These are phyloP conservation scores for Tetrao urogallus DNA, from an alignment of 2,113 vertebrate genomes.

Conservation along the genomic window DNA sequence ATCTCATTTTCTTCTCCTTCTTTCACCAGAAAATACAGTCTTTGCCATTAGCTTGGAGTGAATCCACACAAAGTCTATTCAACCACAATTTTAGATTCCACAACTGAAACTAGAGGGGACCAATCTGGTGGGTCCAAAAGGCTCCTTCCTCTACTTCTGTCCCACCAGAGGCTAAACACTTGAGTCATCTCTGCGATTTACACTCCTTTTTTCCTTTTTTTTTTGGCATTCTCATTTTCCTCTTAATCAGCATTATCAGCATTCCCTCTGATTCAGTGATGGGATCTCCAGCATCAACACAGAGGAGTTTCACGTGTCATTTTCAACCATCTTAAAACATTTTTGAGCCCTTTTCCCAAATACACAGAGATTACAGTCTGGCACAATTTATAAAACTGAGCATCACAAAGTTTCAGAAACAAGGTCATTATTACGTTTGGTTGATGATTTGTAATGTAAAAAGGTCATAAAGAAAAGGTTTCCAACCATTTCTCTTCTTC, in stretches of 20 bases:
- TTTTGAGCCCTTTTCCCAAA: not conserved
- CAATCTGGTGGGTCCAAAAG: not conserved
- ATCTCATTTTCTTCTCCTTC: not conserved
- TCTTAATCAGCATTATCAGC: rapidly evolving
- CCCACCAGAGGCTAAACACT: not conserved
- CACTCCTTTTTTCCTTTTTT: not conserved
- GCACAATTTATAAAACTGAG: not conserved
- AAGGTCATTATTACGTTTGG: not conserved
- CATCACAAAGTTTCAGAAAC: not conserved
- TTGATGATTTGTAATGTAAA: not conserved
- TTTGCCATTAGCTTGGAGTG: not conserved
- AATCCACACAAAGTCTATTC: not conserved
- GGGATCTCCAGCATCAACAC: not conserved
- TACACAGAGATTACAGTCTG: not conserved
- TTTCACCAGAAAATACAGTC: not conserved
- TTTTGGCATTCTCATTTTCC: not conserved
- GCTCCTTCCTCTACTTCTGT: not conserved
- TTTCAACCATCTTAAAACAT: not conserved
- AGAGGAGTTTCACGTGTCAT: not conserved
- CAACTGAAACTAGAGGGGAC: not conserved
- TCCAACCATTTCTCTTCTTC: not conserved
- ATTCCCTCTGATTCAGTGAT: slow-evolving; percentile 11
- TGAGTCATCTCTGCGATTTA: not conserved
- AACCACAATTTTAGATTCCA: not conserved
- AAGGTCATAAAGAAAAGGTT: rapidly evolving